Evolutionary conservation across 2,797 vertebrate genomes (phyloP), one percentile per base, ranked within the genome.

Genomic region (Scleropages formosus): DNA sequence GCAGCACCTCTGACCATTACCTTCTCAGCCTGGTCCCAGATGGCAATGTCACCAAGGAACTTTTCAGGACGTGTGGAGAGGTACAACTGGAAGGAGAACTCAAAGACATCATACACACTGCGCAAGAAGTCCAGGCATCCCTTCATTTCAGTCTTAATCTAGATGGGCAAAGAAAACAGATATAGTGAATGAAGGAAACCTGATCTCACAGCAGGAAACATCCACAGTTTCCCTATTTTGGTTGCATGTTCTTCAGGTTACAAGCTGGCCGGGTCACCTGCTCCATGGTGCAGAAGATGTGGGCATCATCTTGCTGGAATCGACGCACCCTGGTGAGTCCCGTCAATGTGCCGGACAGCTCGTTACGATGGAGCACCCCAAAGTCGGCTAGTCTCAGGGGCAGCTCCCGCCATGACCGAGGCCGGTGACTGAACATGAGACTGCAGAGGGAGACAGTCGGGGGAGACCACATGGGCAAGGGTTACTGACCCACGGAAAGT

Each of bases 251-350:
- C 31, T 39, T 39, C 31, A 39, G 2, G 39, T 6, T 39, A 39
- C 2, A 39, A 39, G 56, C 26, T 3, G 44, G 12, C 62, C 15
- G 9, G 56, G 64, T 85, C 47, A 98, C 97, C 96, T 98, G 96
- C 75, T 96, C 95, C 88, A 96, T 93, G 0, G 89, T 89, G 87
- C 97, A 98, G 84, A 99, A 99, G 83, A 99, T 96, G 86, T 99
- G 97, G n/a, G 96, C 96, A 0, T 98, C 97, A 0, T 99, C 97
- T 85, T 98, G 97, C 72, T 99, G 95, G 88, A 99, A 98, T 61
- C 96, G 94, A 0, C 97, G 89, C 0, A 98, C 95, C 63, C 94
- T 89, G 70, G 95, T 98, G 80, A 98, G 90, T 31, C 97, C 96
- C 0, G 91, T 95, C 12, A 99, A 84, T 0, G 95, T 90, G 58